Evolutionary conservation across 2,888 invertebrate species (phyloP).

Genomic region (Eupelmus urozonus): DNA sequence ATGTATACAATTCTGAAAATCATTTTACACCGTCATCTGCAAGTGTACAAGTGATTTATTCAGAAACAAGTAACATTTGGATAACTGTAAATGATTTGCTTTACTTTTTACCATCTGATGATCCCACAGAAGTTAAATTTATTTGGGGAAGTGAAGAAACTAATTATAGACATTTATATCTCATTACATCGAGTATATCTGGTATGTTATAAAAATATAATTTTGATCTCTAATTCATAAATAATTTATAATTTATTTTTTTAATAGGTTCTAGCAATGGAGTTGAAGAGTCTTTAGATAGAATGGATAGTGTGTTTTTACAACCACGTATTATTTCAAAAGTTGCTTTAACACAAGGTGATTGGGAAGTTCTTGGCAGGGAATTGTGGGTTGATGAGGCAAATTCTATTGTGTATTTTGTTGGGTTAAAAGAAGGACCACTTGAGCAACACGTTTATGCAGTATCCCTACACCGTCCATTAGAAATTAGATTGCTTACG

Average conservation of each 20-base stretch:
- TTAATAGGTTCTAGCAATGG: conserved; percentile 80
- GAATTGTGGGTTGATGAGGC: conserved; percentile 92
- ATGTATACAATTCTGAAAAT: conserved; percentile 78
- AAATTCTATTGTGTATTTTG: conserved; percentile 91
- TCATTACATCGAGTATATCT: conserved; percentile 82
- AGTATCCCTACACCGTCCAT: conserved; percentile 85
- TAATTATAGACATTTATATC: conserved; percentile 92
- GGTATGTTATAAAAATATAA: conserved; percentile 63
- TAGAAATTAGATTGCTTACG: conserved; percentile 87
- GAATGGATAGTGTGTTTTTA: conserved; percentile 79
- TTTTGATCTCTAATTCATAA: conserved; percentile 12
- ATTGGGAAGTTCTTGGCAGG: conserved; percentile 94
- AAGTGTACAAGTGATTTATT: conserved; percentile 81
- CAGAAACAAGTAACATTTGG: conserved; percentile 88
- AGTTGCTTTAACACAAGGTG: conserved; percentile 89
- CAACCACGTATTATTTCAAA: conserved; percentile 84
- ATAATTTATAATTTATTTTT: conserved; percentile 66
- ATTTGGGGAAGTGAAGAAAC: conserved; percentile 96
- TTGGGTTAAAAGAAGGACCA: conserved; percentile 93
- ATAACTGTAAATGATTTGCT: conserved; percentile 95
- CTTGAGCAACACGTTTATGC: conserved; percentile 95
- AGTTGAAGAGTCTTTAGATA: conserved; percentile 78
- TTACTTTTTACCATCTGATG: conserved; percentile 85
- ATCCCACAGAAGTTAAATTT: conserved; percentile 81
- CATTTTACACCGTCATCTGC: conserved; percentile 75